Base-by-base conservation (phyloP, 2,113 vertebrate species). In the Megaleporinus macrocephalus region DNA sequence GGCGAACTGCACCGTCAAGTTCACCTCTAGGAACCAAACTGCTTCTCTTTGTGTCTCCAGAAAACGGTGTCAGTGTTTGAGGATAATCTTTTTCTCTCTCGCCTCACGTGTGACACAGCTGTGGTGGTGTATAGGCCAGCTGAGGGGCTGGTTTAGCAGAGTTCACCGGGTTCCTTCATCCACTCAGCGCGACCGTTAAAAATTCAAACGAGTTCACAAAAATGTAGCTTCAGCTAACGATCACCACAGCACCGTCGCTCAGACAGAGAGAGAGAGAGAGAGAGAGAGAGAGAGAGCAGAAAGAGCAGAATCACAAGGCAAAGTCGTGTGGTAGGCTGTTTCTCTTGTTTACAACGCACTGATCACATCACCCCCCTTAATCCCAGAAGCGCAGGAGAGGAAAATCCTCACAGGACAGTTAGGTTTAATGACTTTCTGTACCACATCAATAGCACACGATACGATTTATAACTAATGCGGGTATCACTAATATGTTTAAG, bases 11-110 rank as follows among this genome's bases (percentile, higher is more conserved):
- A 44, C 5, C 66, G 22, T 70, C 15, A 70, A 70, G 66, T 70
- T 44, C 33, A 24, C n/a, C 9, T 24, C 36, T 22, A 12, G 12
- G 65, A 68, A 36, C 3, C 66, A 41, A 70, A 44, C 20, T 70
- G 33, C 66, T n/a, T 26, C 7, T 26, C n/a, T 61, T 9, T 26
- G n/a, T 26, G 57, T 61, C 22, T 61, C 18, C 53, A 55, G 4
- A 65, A 65, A 65, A 14, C 24, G 14, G 26, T 26, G 13, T 65
- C 65, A 24, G 36, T 88, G 89, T 92, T 90, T 89, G 22, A 13
- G 70, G 71, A 84, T 89, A 87, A 90, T 86, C 88, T 84, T 85
- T n/a, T 57, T 86, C 87, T 88, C 87, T 86, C 84, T 84, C 79
- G 83, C 86, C 88, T 87, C 84, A 86, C 72, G 76, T 82, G 76